These are phyloP conservation scores for Drosophila punjabiensis DNA, from an alignment of 1,140 invertebrate species.

Conservation along the genomic window DNA sequence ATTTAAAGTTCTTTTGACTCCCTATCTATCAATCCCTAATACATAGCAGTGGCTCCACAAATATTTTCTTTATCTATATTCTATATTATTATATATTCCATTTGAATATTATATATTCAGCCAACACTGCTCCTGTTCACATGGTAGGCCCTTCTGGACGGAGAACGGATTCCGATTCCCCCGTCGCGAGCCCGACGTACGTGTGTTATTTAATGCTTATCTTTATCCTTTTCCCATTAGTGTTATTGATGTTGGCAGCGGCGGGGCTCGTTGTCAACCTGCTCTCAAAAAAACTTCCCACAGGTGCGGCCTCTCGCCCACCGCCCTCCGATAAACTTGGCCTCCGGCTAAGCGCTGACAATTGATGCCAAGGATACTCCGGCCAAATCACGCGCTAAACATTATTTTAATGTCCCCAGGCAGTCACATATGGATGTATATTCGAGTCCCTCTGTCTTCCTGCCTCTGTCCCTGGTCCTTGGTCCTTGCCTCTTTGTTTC, in stretches of 20 bases:
- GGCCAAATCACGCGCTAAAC: constrained; percentile 77
- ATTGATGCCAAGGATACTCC: constrained; percentile 68
- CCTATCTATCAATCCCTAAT: too few relatives aligned
- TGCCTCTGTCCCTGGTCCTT: neutral
- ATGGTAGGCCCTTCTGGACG: constrained; percentile 26
- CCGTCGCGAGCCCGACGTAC: constrained; percentile 51
- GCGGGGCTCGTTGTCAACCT: constrained; percentile 26
- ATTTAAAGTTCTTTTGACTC: too few relatives aligned
- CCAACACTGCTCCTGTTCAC: constrained; percentile 3
- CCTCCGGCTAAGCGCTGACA: constrained; percentile 72
- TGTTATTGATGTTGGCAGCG: constrained; percentile 82
- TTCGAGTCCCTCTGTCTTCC: neutral
- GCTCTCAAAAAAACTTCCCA: constrained; percentile 27
- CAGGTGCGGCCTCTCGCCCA: constrained; percentile 21
- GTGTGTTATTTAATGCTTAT: constrained; percentile 85
- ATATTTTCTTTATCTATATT: too few relatives aligned
- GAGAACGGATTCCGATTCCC: constrained; percentile 5
- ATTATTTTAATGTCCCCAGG: constrained; percentile 76
- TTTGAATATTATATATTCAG: neutral
- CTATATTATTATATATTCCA: too few relatives aligned
- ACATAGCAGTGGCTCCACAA: too few relatives aligned
- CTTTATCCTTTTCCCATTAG: constrained; percentile 85
- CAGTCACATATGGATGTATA: constrained; percentile 49
- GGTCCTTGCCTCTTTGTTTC: constrained; percentile 10
- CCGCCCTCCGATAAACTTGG: constrained; percentile 62